Evolutionary conservation across 1,140 invertebrate species (phyloP), one percentile per base, ranked within the genome.

Genomic region (Musca vetustissima): DNA sequence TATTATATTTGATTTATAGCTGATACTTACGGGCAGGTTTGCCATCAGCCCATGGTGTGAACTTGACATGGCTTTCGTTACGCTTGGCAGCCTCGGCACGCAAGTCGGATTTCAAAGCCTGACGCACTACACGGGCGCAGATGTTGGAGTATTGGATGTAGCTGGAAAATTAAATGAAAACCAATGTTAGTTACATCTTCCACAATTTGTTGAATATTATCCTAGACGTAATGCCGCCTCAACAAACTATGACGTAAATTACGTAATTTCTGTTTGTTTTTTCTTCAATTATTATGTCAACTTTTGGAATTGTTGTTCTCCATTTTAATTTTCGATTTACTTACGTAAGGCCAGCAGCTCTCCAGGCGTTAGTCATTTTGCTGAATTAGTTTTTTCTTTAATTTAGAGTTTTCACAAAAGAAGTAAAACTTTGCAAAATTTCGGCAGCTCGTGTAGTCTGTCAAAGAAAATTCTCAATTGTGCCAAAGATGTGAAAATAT

Each of bases 111-210:
- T 95, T 96, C 68, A 97, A 80, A 19, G 92, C 88, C 77, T 89
- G 85, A 24, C 95, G 87, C 53, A 96, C 84, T 43, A 94, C 83
- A 79, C 87, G 89, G 13, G 94, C 94, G 75, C 93, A 93, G 79
- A 96, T 94, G 79, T 91, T 92, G 25, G 94, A 96, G 81, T 94
- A 97, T 84, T 94, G 93, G 83, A 97, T 92, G 85, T 97, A 97
- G 86, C 94, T 97, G 76, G 72, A 86, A 85, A 69, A 72, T 70
- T 15, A 64, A 61, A 66, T 17, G 25, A 59, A n/a, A n/a, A n/a
- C n/a, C n/a, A n/a, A n/a, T n/a, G n/a, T n/a, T n/a, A n/a, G n/a
- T n/a, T n/a, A n/a, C n/a, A n/a, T n/a, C n/a, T n/a, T n/a, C n/a
- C n/a, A n/a, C n/a, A n/a, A n/a, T n/a, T n/a, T n/a, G n/a, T n/a